Evolutionary conservation across 2,888 invertebrate species (phyloP), one percentile per base, ranked within the genome.

Genomic region (Pimpla rufipes): DNA sequence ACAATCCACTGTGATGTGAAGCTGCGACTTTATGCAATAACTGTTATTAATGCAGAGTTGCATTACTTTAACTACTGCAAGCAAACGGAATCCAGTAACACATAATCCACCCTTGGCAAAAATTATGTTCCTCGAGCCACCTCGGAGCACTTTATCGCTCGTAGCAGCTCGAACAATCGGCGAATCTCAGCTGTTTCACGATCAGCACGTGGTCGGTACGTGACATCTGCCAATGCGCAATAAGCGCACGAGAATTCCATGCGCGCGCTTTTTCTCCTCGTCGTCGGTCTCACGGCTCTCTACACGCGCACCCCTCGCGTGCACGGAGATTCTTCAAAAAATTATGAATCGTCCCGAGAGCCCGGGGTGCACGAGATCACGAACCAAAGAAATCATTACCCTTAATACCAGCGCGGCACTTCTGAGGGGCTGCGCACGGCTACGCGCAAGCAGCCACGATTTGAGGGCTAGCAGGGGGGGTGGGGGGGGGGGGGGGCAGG

Each of bases 321-420:
- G 35, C 55, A 47, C 16, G 57, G 57, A 78, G 29, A 57, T 57
- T n/a, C 37, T 5, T 47, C 62, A 52, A 80, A 71, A 13, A 85
- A 85, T 75, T 81, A 81, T 67, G 78, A 85, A 86, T 73, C 79
- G 82, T 64, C 55, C 59, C 70, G 62, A 64, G 73, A 68, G 52
- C 21, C 73, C 8, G 74, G 23, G 42, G 73, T 79, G 23, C 66
- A 67, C 76, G 71, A 78, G 74, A 83, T 73, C 21, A 42, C 47
- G 62, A 75, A 79, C 73, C 77, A 81, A 86, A 86, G 85, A 82
- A 86, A 87, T 84, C 77, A 84, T 85, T 82, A 84, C 62, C 59
- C 79, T 83, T 73, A 84, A 86, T 87, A 83, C 80, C 76, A 52
- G 78, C 23, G 75, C 47, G 84, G 57, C 13, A 45, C 55, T 74